phyloP scores from a whole-genome alignment of 2,888 invertebrate species.

The Temnothorax unifasciatus region DNA sequence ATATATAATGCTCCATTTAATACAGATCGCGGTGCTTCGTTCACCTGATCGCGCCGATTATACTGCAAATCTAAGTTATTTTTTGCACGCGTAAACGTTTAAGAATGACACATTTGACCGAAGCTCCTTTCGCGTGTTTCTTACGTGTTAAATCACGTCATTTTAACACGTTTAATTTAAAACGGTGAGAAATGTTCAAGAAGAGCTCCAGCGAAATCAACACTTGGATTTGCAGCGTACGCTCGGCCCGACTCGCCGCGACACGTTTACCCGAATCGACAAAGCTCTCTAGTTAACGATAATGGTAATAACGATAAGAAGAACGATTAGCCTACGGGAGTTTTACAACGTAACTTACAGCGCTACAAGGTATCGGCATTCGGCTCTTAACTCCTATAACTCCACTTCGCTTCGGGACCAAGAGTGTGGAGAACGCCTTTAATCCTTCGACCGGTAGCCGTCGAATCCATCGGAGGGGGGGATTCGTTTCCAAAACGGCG shows the following conservation, averaged over 20 bases:
- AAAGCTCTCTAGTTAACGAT: slow-evolving; percentile 72
- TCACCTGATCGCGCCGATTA: slow-evolving; percentile 21
- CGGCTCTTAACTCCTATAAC: slow-evolving; percentile 66
- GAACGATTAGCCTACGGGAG: slow-evolving; percentile 73
- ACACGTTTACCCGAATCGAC: slow-evolving; percentile 67
- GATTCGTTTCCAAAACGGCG: background rate
- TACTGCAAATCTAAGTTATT: too few relatives aligned
- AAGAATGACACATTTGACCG: too few relatives aligned
- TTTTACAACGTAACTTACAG: slow-evolving; percentile 78
- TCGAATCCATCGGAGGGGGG: background rate
- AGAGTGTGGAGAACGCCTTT: slow-evolving; percentile 24
- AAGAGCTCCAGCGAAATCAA: too few relatives aligned
- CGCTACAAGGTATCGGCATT: slow-evolving; percentile 69
- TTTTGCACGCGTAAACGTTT: too few relatives aligned
- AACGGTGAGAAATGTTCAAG: too few relatives aligned
- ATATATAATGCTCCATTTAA: slow-evolving; percentile 11
- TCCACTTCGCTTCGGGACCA: slow-evolving; percentile 20
- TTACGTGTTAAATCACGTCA: too few relatives aligned
- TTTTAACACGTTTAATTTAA: too few relatives aligned
- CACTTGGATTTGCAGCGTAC: too few relatives aligned
- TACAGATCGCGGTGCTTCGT: slow-evolving; percentile 12
- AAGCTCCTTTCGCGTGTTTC: too few relatives aligned
- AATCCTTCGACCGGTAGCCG: slow-evolving; percentile 39
- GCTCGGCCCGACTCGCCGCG: slow-evolving; percentile 52
- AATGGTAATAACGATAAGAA: slow-evolving; percentile 72